phyloP scores from a whole-genome alignment of 2,797 vertebrate genomes.

The Xiphorhynchus erythropygius region DNA sequence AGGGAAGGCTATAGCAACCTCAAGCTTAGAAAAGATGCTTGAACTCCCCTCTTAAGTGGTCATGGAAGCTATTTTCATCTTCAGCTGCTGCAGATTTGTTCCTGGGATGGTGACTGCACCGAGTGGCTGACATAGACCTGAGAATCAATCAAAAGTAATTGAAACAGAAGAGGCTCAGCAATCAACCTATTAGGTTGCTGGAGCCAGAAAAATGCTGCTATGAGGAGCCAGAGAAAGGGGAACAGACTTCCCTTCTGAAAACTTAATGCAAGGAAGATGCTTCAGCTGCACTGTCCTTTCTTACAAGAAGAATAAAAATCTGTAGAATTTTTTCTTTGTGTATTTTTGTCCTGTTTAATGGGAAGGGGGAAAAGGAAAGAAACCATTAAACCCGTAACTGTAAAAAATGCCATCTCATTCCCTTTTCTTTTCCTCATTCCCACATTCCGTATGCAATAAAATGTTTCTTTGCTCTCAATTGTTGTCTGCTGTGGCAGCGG shows the following conservation, averaged over 20 bases:
- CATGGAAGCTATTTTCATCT: conserved; percentile 59
- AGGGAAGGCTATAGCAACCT: neutral
- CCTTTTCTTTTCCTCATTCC: neutral
- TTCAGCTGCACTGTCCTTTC: rapidly evolving
- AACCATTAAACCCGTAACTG: neutral
- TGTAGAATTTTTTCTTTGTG: neutral
- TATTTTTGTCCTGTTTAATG: neutral
- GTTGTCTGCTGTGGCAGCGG: conserved; percentile 4
- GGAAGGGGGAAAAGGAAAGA: neutral
- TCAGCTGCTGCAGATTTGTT: conserved; percentile 49
- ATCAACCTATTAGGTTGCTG: conserved; percentile 70
- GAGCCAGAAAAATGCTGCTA: conserved; percentile 50
- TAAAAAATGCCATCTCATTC: neutral
- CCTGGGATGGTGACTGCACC: conserved; percentile 42
- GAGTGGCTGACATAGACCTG: conserved; percentile 54
- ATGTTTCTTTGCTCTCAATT: conserved; percentile 8
- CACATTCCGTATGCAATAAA: neutral
- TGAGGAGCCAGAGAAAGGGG: conserved; percentile 26
- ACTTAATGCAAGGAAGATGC: conserved; percentile 15
- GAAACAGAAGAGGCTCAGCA: conserved; percentile 68
- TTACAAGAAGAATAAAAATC: neutral
- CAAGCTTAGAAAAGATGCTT: conserved; percentile 16
- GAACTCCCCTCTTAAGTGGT: conserved; percentile 17
- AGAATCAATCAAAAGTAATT: conserved; percentile 73
- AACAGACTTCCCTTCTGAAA: conserved; percentile 5